A percentile compares a stretch with the other conserved stretches of the same genome.
These are phyloP conservation scores for Notarius quadriscutis DNA, from an alignment of 2,113 vertebrate genomes.

Conservation along the genomic window DNA sequence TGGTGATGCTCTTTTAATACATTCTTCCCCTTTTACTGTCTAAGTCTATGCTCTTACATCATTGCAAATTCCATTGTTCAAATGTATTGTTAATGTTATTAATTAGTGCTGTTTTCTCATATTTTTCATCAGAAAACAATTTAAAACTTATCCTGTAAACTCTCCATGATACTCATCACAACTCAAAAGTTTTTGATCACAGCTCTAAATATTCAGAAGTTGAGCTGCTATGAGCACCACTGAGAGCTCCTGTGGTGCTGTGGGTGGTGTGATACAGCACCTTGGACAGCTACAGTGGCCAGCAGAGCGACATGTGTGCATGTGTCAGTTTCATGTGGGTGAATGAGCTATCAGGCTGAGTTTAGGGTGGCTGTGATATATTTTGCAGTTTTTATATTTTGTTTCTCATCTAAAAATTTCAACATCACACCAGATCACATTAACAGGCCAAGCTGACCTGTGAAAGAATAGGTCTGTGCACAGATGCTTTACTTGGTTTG, in stretches of 20 bases:
- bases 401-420: conserved; percentile 13
- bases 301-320: conserved; percentile 35
- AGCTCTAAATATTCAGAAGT: conserved; percentile 7
- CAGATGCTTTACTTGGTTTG: conserved; percentile 8
- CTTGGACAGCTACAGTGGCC: conserved; percentile 49
- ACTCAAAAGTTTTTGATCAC: conserved; percentile 20
- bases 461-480: conserved; percentile 20
- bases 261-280: conserved; percentile 53
- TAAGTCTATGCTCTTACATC: background rate
- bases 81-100: background rate
- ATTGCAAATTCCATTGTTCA: background rate
- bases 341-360: conserved; percentile 37
- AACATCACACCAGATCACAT: conserved; percentile 16
- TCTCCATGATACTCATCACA: background rate
- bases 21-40: background rate
- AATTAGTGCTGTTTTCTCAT: conserved; percentile 1
- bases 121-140: background rate
- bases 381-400: conserved; percentile 28
- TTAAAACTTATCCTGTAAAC: conserved; percentile 7
- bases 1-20: background rate
- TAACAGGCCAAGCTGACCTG: conserved; percentile 8
- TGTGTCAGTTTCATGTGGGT: conserved; percentile 32
- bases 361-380: conserved; percentile 23
- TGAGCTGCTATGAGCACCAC: conserved; percentile 36
- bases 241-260: conserved; percentile 45